phyloP scores from a whole-genome alignment of 2,113 vertebrate genomes.

The Dasypus novemcinctus region DNA sequence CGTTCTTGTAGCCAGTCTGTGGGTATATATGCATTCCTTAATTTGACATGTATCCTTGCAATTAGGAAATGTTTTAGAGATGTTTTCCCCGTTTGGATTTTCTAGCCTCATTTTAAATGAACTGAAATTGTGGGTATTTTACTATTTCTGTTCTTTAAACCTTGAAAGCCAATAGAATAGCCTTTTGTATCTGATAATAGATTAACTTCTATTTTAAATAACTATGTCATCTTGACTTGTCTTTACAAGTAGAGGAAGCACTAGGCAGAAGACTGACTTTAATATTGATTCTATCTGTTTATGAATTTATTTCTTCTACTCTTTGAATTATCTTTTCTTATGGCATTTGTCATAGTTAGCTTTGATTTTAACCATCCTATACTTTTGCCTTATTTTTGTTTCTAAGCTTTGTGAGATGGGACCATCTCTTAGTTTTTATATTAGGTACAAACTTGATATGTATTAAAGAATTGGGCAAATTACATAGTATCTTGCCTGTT shows the following conservation, averaged over 20 bases:
- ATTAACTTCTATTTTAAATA: conserved; percentile 36
- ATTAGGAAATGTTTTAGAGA: background rate
- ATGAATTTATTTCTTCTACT: background rate
- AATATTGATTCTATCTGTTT: background rate
- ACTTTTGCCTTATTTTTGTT: background rate
- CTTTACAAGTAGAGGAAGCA: conserved; percentile 13
- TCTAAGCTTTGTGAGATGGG: background rate
- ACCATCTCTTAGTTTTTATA: background rate
- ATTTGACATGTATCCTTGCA: background rate
- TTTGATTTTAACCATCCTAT: background rate
- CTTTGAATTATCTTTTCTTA: background rate
- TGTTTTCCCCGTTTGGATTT: background rate
- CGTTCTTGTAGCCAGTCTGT: background rate
- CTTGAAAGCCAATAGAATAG: conserved; percentile 1
- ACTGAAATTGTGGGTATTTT: background rate
- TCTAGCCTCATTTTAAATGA: background rate
- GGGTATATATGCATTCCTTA: background rate
- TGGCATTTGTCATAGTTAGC: background rate
- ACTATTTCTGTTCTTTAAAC: background rate
- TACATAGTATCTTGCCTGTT: background rate
- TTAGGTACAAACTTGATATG: background rate
- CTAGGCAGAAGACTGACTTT: background rate
- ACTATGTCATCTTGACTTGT: background rate
- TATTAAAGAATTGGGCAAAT: background rate
- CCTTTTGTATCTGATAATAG: background rate